Conservation (phyloP, 2,797 vertebrate genomes). For the Microtus agrestis region DNA sequence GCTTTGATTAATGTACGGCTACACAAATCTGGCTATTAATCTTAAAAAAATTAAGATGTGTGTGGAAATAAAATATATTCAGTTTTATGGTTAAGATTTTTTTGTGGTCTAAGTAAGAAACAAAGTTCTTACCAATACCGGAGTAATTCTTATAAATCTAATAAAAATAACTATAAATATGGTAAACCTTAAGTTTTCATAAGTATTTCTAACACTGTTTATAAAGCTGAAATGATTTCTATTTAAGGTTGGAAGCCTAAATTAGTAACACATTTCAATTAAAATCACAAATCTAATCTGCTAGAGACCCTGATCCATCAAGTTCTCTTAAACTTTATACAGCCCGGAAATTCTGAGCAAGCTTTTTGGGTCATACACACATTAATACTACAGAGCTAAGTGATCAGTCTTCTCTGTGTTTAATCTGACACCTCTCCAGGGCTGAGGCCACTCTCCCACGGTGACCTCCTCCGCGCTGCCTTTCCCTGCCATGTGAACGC, state of each 20-base stretch:
- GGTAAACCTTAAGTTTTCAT: slow-evolving; percentile 44
- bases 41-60: slow-evolving; percentile 5
- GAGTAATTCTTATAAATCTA: slow-evolving; percentile 64
- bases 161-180: slow-evolving; percentile 65
- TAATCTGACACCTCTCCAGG: neutral
- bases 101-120: slow-evolving; percentile 62
- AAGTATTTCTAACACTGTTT: slow-evolving; percentile 58
- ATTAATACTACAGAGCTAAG: neutral
- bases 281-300: slow-evolving; percentile 63
- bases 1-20: slow-evolving; percentile 46
- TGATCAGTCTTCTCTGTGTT: neutral
- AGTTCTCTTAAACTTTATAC: slow-evolving; percentile 38
- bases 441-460: neutral
- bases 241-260: slow-evolving; percentile 63
- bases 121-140: slow-evolving; percentile 43
- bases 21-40: slow-evolving; percentile 46
- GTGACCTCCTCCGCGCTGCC: neutral
- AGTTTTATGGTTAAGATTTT: slow-evolving; percentile 54
- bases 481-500: neutral
- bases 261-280: slow-evolving; percentile 60
- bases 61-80: slow-evolving; percentile 58
- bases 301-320: slow-evolving; percentile 14
- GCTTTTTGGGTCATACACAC: neutral
- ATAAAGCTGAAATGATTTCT: slow-evolving; percentile 52
- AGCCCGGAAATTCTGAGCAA: neutral